These are phyloP conservation scores for Luidia sarsii DNA, from an alignment of 53 echinoderm and acorn worm genomes.

Conservation along the genomic window DNA sequence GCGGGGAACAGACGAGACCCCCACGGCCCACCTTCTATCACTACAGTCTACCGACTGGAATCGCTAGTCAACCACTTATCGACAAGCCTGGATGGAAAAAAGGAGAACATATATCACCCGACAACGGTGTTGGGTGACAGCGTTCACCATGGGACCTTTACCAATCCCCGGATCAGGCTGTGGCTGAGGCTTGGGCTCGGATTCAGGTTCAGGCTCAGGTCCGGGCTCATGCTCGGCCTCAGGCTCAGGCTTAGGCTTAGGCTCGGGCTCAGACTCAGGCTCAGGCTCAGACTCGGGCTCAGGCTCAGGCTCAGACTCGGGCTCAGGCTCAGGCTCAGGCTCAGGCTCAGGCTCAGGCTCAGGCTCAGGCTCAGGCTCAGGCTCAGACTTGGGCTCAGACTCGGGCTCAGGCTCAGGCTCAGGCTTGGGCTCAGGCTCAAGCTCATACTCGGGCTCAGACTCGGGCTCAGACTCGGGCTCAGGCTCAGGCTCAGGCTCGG, in stretches of 20 bases:
- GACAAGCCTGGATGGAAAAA: too few species aligned
- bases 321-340: neutral
- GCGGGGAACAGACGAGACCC: too few species aligned
- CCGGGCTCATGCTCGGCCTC: neutral
- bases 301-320: neutral
- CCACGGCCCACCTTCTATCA: too few species aligned
- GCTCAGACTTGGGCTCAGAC: neutral
- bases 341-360: neutral
- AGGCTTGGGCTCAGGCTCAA: conserved; percentile 1
- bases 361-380: neutral
- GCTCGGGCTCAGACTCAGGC: neutral
- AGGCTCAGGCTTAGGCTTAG: neutral
- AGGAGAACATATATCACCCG: too few species aligned
- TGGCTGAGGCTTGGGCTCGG: neutral
- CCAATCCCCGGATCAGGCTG: neutral
- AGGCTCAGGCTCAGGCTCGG: neutral
- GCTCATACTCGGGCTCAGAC: neutral
- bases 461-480: neutral
- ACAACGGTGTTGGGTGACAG: too few species aligned
- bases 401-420: neutral
- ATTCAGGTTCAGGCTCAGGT: neutral
- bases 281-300: neutral
- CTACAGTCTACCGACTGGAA: too few species aligned
- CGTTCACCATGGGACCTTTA: too few species aligned
- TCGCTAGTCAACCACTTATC: too few species aligned